phyloP scores from a whole-genome alignment of 2,888 invertebrate species.

The Drosophila neonasuta region DNA sequence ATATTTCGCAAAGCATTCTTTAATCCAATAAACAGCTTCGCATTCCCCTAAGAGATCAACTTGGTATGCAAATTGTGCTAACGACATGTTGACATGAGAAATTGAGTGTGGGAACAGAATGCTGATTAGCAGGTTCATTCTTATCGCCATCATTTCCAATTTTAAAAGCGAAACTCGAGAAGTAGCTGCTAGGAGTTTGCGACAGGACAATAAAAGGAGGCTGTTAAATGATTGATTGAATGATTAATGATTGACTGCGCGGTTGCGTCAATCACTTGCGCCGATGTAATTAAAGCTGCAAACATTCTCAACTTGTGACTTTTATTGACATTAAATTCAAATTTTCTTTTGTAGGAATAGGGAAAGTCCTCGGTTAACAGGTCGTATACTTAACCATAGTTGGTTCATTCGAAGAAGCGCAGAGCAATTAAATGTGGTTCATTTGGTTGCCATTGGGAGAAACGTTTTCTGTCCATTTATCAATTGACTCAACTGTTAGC shows the following conservation, averaged over 20 bases:
- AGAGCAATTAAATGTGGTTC: conserved; percentile 72
- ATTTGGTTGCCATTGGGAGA: conserved; percentile 61
- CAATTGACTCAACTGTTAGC: conserved; percentile 75
- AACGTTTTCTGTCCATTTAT: conserved; percentile 71
- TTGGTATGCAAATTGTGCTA: conserved; percentile 77
- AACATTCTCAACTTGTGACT: conserved; percentile 36
- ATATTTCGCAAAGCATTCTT: neutral
- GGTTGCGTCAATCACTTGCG: conserved; percentile 41
- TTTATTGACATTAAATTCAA: conserved; percentile 60
- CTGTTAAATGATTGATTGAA: conserved; percentile 76
- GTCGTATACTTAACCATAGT: neutral
- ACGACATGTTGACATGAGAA: conserved; percentile 80
- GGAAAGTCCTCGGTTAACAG: conserved; percentile 28
- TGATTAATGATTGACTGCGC: conserved; percentile 77
- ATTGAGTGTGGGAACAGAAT: conserved; percentile 62
- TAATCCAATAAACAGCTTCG: neutral
- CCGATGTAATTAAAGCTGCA: conserved; percentile 59
- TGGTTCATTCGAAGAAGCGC: conserved; percentile 22
- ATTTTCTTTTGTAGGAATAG: conserved; percentile 17
- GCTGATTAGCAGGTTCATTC: conserved; percentile 39
- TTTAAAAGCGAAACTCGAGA: conserved; percentile 27
- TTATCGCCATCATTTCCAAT: conserved; percentile 45
- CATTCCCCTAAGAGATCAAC: conserved; percentile 36
- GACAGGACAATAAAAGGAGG: conserved; percentile 38
- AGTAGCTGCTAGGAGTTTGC: conserved; percentile 9